Conservation (phyloP, 2,888 invertebrate species). For the Argynnis bischoffii region DNA sequence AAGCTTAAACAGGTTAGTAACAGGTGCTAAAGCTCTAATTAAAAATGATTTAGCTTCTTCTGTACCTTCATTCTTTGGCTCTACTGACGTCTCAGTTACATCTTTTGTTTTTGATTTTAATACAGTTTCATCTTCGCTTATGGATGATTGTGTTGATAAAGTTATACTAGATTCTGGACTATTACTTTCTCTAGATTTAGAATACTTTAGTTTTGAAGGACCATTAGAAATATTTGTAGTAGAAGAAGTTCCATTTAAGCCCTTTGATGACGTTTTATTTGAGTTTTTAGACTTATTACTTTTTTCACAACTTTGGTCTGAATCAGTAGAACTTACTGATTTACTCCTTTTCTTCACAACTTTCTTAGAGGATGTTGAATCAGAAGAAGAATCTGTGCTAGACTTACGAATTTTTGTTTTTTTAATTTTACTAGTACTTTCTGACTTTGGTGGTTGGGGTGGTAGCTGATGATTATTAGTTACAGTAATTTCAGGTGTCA, state of each 20-base stretch:
- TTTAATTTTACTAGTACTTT: slow-evolving; percentile 60
- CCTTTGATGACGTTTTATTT: slow-evolving; percentile 48
- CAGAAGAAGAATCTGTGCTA: slow-evolving; percentile 68
- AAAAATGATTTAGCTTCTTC: slow-evolving; percentile 88
- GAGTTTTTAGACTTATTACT: slow-evolving; percentile 45
- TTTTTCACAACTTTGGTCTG: slow-evolving; percentile 62
- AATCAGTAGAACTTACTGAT: slow-evolving; percentile 73
- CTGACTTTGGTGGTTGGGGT: slow-evolving; percentile 76
- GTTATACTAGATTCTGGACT: slow-evolving; percentile 77
- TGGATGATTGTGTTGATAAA: slow-evolving; percentile 77
- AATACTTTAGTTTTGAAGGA: slow-evolving; percentile 60
- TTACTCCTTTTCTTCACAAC: slow-evolving; percentile 69
- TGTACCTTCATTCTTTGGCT: slow-evolving; percentile 70
- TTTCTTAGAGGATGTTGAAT: slow-evolving; percentile 67
- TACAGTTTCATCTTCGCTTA: slow-evolving; percentile 73
- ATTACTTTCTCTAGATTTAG: slow-evolving; percentile 71
- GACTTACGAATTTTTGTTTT: slow-evolving; percentile 69
- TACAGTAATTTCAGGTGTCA: slow-evolving; percentile 70
- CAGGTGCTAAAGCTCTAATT: slow-evolving; percentile 88
- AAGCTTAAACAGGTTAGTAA: slow-evolving; percentile 87
- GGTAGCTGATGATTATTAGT: slow-evolving; percentile 74
- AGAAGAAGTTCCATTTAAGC: slow-evolving; percentile 53
- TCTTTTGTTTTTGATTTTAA: slow-evolving; percentile 65
- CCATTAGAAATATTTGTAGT: slow-evolving; percentile 59
- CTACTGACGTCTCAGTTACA: slow-evolving; percentile 80